A percentile compares a stretch with the other conserved stretches of the same genome.
Conservation (phyloP, 2,797 vertebrate species). For the Champsocephalus gunnari region DNA sequence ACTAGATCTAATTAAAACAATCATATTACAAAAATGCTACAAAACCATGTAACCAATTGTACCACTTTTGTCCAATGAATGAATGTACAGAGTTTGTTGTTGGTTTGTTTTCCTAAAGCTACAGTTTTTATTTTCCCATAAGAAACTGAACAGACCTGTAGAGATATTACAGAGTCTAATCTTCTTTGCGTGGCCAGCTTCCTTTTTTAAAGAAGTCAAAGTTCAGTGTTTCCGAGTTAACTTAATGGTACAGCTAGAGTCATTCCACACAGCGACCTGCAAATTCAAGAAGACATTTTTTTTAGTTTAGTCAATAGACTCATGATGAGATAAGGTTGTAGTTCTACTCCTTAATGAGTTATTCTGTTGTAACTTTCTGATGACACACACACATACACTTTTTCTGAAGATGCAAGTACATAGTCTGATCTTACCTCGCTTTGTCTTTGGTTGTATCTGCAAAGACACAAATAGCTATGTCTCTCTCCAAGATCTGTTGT, state of each 20-base stretch:
- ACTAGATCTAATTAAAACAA: not conserved
- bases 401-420: not conserved
- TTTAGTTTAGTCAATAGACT: not conserved
- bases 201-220: not conserved
- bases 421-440: constrained; percentile 70
- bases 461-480: constrained; percentile 76
- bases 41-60: not conserved
- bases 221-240: not conserved
- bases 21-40: not conserved
- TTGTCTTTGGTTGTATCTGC: constrained; percentile 68
- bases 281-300: constrained; percentile 28
- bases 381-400: not conserved
- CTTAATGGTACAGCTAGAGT: constrained; percentile 13
- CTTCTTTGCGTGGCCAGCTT: too few species aligned
- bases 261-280: constrained; percentile 74
- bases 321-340: not conserved
- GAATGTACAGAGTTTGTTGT: not conserved
- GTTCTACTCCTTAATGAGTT: not conserved
- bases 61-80: not conserved
- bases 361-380: not conserved
- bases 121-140: not conserved
- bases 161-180: not conserved
- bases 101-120: not conserved
- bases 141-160: not conserved
- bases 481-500: constrained; percentile 73